A percentile compares a stretch with the other conserved stretches of the same genome.
phyloP scores from a whole-genome alignment of 2,113 vertebrate genomes.

The Cervus canadensis region DNA sequence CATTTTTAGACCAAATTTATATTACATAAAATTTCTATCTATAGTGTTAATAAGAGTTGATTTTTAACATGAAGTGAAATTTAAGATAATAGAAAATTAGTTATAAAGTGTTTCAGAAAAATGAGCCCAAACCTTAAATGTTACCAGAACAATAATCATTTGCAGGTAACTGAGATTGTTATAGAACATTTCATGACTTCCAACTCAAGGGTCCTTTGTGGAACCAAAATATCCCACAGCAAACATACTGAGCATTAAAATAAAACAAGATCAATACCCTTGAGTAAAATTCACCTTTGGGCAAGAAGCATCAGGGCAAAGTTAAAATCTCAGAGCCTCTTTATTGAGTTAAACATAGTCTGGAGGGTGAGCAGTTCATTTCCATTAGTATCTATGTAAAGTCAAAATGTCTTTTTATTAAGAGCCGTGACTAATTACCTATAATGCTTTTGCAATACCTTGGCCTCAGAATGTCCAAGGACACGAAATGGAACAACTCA shows the following conservation, averaged over 20 bases:
- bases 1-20: background rate
- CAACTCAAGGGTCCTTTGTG: slow-evolving; percentile 1
- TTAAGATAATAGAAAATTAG: background rate
- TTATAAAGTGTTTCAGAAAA: slow-evolving; percentile 14
- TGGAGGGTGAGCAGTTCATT: background rate
- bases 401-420: slow-evolving; percentile 57
- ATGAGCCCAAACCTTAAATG: background rate
- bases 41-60: background rate
- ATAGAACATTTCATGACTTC: background rate
- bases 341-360: slow-evolving; percentile 47
- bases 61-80: slow-evolving; percentile 5
- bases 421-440: slow-evolving; percentile 32
- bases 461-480: slow-evolving; percentile 39
- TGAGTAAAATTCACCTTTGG: slow-evolving; percentile 65
- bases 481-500: slow-evolving; percentile 40
- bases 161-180: background rate
- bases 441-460: slow-evolving; percentile 34
- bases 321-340: slow-evolving; percentile 30
- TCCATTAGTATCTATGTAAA: slow-evolving; percentile 38
- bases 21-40: background rate
- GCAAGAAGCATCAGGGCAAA: slow-evolving; percentile 18
- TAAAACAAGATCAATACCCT: slow-evolving; percentile 42
- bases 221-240: background rate
- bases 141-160: slow-evolving; percentile 17
- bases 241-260: slow-evolving; percentile 40